Evolutionary conservation across 1,140 invertebrate genomes (phyloP).

Genomic region (Drosophila parvula): DNA sequence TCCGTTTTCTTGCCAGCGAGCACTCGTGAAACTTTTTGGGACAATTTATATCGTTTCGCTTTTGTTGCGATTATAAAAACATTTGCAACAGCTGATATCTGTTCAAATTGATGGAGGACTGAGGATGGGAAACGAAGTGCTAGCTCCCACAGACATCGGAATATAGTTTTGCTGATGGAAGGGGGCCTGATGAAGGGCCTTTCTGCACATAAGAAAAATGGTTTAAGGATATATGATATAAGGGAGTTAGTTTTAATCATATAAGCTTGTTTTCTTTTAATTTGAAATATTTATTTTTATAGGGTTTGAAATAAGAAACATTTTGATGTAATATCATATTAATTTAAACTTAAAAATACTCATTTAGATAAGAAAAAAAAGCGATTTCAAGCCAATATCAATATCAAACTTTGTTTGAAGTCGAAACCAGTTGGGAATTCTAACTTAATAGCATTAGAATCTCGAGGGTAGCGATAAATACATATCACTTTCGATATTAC

Average conservation of each 20-base stretch:
- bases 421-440: not conserved
- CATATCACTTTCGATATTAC: not conserved
- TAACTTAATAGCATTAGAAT: too few relatives aligned
- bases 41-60: conserved; percentile 41
- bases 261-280: not conserved
- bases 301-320: not conserved
- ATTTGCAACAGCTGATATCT: conserved; percentile 77
- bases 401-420: not conserved
- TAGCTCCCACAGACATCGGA: conserved; percentile 14
- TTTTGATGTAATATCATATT: not conserved
- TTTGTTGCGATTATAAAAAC: conserved; percentile 71
- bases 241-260: too few relatives aligned
- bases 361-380: too few relatives aligned
- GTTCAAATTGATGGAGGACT: conserved; percentile 53
- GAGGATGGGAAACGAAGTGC: not conserved
- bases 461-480: not conserved
- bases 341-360: not conserved
- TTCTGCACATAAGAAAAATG: not conserved
- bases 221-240: too few relatives aligned
- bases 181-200: not conserved
- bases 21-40: conserved; percentile 22
- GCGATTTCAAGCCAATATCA: not conserved
- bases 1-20: not conserved
- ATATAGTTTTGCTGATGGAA: conserved; percentile 3
- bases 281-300: not conserved